Evolutionary conservation across 2,888 invertebrate genomes (phyloP).

Genomic region (Agrochola circellaris): DNA sequence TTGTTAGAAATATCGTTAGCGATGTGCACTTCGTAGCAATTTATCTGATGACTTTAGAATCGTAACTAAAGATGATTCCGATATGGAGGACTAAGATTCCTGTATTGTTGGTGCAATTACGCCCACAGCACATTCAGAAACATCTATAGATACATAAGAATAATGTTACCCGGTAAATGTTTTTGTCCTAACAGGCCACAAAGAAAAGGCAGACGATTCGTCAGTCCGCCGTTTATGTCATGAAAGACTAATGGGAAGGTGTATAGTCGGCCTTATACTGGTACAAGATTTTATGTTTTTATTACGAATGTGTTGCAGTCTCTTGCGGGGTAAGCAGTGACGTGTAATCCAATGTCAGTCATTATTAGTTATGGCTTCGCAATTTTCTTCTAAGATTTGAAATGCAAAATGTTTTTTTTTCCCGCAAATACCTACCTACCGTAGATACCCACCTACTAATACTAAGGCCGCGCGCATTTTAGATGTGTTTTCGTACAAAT

Average conservation of each 20-base stretch:
- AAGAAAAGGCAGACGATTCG: conserved; percentile 1
- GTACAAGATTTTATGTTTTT: conserved; percentile 31
- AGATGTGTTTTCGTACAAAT: too few species aligned
- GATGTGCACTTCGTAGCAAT: conserved; percentile 45
- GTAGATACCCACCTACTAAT: fast-evolving
- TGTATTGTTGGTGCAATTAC: conserved; percentile 44
- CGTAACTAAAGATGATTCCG: conserved; percentile 46
- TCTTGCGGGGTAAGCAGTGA: conserved; percentile 19
- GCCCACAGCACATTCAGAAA: not conserved
- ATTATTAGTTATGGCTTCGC: conserved; percentile 6
- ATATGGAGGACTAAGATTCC: conserved; percentile 25
- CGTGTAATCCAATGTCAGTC: conserved; percentile 15
- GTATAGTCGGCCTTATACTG: conserved; percentile 27
- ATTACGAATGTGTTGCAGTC: conserved; percentile 8
- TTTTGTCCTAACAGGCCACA: conserved; percentile 12
- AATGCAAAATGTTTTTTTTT: not conserved
- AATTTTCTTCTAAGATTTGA: not conserved
- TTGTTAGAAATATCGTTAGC: conserved; percentile 57
- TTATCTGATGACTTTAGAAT: conserved; percentile 49
- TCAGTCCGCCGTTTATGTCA: conserved; percentile 19
- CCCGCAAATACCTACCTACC: too few species aligned
- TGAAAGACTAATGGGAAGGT: conserved; percentile 42
- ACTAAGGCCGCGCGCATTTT: too few species aligned
- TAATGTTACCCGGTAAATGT: conserved; percentile 6
- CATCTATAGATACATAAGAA: not conserved